Evolutionary conservation across 2,888 invertebrate species (phyloP).

Genomic region (Ceraclea dissimilis): DNA sequence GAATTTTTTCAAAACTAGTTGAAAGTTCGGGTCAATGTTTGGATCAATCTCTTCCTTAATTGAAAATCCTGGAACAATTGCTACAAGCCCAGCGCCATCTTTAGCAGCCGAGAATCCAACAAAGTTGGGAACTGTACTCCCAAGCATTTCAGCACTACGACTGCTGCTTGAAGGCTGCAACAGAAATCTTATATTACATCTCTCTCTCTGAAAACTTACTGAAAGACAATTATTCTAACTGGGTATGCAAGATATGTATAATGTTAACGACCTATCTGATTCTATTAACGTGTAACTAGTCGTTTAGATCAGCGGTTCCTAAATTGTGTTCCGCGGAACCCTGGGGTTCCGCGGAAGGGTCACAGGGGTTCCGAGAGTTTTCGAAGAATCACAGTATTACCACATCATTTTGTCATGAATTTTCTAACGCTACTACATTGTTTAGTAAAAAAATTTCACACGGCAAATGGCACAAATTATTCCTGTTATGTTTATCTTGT

Average conservation of each 20-base stretch:
- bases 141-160: slow-evolving; percentile 77
- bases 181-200: slow-evolving; percentile 14
- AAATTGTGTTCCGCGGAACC: too few relatives aligned
- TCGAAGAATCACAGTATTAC: too few relatives aligned
- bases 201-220: background rate
- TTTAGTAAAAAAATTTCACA: too few relatives aligned
- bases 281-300: background rate
- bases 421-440: too few relatives aligned
- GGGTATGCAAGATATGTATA: background rate
- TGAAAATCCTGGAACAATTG: slow-evolving; percentile 46
- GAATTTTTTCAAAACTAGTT: slow-evolving; percentile 77
- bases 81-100: slow-evolving; percentile 50
- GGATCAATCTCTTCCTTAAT: slow-evolving; percentile 56
- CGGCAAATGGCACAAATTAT: too few relatives aligned
- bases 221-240: background rate
- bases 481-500: too few relatives aligned
- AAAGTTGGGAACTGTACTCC: slow-evolving; percentile 49
- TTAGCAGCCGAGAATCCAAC: slow-evolving; percentile 58
- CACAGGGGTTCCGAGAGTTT: too few relatives aligned
- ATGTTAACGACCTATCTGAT: background rate
- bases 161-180: slow-evolving; percentile 85
- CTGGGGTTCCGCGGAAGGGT: too few relatives aligned
- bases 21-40: slow-evolving; percentile 62
- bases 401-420: too few relatives aligned
- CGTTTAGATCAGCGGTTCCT: too few relatives aligned